Evolutionary conservation across 2,797 vertebrate species (phyloP).

Genomic region (Silurus aristotelis): DNA sequence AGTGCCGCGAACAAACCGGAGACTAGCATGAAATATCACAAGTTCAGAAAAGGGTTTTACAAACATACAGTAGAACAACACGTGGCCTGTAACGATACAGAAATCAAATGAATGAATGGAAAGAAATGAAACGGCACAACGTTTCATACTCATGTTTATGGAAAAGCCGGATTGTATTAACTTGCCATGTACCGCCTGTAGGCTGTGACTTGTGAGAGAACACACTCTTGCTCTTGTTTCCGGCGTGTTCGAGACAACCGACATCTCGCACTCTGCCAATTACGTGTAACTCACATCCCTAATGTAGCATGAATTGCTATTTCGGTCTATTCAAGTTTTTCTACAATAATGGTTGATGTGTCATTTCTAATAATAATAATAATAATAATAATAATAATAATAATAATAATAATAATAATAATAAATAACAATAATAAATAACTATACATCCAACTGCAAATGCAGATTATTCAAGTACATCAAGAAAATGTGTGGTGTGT

Average conservation of each 20-base stretch:
- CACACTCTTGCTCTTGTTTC: background rate
- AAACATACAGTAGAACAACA: background rate
- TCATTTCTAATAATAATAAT: background rate
- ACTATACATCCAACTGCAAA: background rate
- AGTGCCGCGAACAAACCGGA: conserved; percentile 34
- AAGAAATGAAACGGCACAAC: background rate
- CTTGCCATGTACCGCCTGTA: background rate
- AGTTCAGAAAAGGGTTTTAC: background rate
- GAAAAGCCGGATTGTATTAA: background rate
- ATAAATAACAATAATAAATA: background rate
- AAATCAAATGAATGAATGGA: background rate
- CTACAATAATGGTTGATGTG: background rate
- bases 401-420: background rate
- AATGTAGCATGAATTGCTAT: background rate
- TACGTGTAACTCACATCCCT: background rate
- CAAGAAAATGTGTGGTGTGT: background rate
- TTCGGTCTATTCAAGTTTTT: background rate
- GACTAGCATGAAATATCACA: conserved; percentile 3
- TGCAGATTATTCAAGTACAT: background rate
- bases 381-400: background rate
- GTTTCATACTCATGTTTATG: background rate
- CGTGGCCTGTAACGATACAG: background rate
- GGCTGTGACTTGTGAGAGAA: background rate
- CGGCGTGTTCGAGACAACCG: background rate
- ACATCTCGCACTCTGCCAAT: background rate